These are phyloP conservation scores for Nesidiocoris tenuis DNA, from an alignment of 2,888 invertebrate genomes.

Conservation along the genomic window DNA sequence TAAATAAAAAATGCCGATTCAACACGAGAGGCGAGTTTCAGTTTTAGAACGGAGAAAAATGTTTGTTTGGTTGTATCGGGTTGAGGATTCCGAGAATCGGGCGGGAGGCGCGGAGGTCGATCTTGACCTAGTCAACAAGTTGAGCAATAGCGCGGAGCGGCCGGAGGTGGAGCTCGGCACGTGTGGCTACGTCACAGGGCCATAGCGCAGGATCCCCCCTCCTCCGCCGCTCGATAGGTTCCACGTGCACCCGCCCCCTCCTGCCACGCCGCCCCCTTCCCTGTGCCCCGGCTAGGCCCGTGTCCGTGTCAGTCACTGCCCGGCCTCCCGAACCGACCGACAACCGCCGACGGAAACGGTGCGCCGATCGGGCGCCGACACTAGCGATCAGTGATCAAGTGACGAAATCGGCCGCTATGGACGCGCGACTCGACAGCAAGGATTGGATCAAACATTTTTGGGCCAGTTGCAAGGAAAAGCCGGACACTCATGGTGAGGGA, in stretches of 20 bases:
- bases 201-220: constrained; percentile 48
- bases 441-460: constrained; percentile 60
- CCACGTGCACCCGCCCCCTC: constrained; percentile 45
- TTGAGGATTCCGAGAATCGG: too few species aligned
- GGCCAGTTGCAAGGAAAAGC: constrained; percentile 45
- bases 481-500: constrained; percentile 46
- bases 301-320: constrained; percentile 43
- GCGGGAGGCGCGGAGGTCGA: constrained; percentile 33
- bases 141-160: constrained; percentile 43
- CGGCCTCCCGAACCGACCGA: constrained; percentile 2
- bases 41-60: constrained; percentile 5
- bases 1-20: too few species aligned
- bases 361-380: neutral
- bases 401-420: constrained; percentile 40
- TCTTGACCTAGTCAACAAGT: constrained; percentile 47
- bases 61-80: constrained; percentile 11
- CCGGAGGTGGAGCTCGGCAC: constrained; percentile 39
- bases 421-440: constrained; percentile 53
- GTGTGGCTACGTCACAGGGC: constrained; percentile 44
- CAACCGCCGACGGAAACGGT: neutral
- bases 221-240: constrained; percentile 29
- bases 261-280: neutral
- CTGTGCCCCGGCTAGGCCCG: neutral
- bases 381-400: neutral
- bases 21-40: too few species aligned